Evolutionary conservation across 2,797 vertebrate genomes (phyloP).

Genomic region (Arnoldichthys spilopterus): DNA sequence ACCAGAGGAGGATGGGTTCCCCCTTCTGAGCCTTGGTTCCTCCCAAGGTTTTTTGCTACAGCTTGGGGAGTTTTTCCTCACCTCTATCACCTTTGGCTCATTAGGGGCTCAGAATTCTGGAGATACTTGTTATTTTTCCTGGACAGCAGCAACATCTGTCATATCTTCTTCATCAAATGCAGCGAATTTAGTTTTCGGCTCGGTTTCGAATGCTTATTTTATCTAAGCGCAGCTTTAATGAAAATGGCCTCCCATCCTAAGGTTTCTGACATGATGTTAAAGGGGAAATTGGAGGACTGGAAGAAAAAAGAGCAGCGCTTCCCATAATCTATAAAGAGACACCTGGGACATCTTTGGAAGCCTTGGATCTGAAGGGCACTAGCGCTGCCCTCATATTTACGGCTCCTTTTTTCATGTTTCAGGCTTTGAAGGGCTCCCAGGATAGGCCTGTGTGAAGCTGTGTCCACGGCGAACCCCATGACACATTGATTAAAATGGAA

Average conservation of each 20-base stretch:
- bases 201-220: constrained; percentile 20
- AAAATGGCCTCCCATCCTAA: constrained; percentile 37
- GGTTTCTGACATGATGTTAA: constrained; percentile 41
- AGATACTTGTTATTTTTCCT: no score
- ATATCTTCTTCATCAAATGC: background rate
- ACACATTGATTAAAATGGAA: constrained; percentile 74
- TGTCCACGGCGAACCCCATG: constrained; percentile 64
- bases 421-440: constrained; percentile 66
- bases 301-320: constrained; percentile 21
- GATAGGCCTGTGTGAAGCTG: constrained; percentile 52
- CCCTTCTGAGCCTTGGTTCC: no score
- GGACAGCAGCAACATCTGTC: no score
- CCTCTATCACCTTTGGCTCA: no score
- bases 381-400: constrained; percentile 56
- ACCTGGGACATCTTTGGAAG: constrained; percentile 48
- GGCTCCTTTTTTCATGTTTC: constrained; percentile 50
- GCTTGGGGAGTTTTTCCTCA: no score
- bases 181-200: background rate
- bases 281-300: constrained; percentile 18
- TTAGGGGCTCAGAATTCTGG: no score
- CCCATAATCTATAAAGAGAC: constrained; percentile 60
- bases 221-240: constrained; percentile 27
- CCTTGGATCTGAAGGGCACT: constrained; percentile 56
- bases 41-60: no score
- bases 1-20: no score